Percentiles rank a stretch among this genome's conserved stretches.
Conservation (phyloP, 2,888 invertebrate genomes). For the Tyria jacobaeae region DNA sequence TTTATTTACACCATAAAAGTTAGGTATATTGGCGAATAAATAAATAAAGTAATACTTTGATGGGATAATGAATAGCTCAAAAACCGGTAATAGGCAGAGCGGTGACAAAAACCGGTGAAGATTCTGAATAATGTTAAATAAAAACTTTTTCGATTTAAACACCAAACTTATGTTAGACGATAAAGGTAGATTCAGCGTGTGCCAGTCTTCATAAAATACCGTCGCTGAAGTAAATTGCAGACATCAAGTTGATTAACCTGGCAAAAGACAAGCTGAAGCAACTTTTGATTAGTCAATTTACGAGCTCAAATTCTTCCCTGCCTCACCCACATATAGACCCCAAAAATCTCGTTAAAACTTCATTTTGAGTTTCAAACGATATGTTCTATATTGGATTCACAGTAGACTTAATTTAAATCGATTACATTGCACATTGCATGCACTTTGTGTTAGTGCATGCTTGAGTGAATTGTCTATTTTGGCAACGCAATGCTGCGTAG, state of each 20-base stretch:
- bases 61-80: too few species aligned
- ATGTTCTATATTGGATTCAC: constrained; percentile 41
- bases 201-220: constrained; percentile 42
- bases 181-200: constrained; percentile 31
- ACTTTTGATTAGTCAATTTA: constrained; percentile 74
- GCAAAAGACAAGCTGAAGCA: constrained; percentile 59
- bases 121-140: background rate
- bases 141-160: background rate
- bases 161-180: constrained; percentile 24
- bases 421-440: constrained; percentile 42
- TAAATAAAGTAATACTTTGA: constrained; percentile 19
- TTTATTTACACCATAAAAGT: constrained; percentile 19
- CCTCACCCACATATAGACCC: constrained; percentile 56
- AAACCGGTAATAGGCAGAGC: too few species aligned
- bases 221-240: constrained; percentile 51
- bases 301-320: constrained; percentile 58
- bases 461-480: constrained; percentile 25
- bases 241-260: constrained; percentile 58
- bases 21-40: constrained; percentile 13
- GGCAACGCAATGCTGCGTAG: background rate
- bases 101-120: too few species aligned
- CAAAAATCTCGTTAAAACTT: too few species aligned
- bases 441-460: constrained; percentile 20
- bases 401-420: constrained; percentile 31
- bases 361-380: constrained; percentile 59